These are phyloP conservation scores for Pteruthius melanotis DNA, from an alignment of 2,113 vertebrate genomes.

Conservation along the genomic window DNA sequence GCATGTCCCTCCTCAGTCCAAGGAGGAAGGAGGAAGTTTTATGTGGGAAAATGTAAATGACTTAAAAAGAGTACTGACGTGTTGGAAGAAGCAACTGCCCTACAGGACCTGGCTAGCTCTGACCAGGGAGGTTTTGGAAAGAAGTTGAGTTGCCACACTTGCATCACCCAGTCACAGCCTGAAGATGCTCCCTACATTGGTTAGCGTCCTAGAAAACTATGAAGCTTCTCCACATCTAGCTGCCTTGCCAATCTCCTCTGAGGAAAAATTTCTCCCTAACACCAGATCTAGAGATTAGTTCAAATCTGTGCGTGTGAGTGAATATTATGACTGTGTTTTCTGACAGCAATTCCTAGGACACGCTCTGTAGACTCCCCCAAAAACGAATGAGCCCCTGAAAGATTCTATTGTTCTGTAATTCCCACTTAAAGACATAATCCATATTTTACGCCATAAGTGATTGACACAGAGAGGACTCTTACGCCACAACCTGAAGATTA, in stretches of 20 bases:
- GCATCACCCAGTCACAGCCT: neutral
- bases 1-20: neutral
- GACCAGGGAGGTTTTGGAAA: neutral
- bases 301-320: neutral
- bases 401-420: slow-evolving; percentile 33
- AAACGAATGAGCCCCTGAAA: neutral
- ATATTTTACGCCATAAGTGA: neutral
- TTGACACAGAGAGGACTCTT: neutral
- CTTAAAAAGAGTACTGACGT: neutral
- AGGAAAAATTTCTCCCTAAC: slow-evolving; percentile 3
- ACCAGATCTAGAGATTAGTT: neutral
- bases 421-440: slow-evolving; percentile 10
- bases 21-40: neutral
- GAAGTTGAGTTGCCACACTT: neutral
- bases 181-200: neutral
- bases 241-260: neutral
- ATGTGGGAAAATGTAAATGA: neutral
- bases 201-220: neutral
- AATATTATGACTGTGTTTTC: neutral
- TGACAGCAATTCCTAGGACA: neutral
- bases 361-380: neutral
- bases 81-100: neutral
- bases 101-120: neutral
- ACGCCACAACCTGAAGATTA: slow-evolving; percentile 10
- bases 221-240: neutral